Conservation (phyloP, 2,113 vertebrate genomes). For the Mugil cephalus region DNA sequence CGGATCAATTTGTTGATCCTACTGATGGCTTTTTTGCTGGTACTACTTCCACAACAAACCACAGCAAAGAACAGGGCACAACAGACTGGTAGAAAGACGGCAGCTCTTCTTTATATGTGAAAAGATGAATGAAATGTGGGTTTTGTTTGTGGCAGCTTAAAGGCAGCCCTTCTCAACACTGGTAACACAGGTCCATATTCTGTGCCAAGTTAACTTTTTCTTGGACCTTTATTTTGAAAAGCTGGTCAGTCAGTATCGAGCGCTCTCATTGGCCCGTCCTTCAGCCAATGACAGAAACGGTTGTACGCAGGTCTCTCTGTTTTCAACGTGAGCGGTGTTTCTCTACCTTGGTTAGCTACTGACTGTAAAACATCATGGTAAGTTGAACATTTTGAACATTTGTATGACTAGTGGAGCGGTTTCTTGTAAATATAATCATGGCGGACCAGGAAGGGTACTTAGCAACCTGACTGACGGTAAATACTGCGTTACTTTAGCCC, state of each 20-base stretch:
- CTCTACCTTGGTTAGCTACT: background rate
- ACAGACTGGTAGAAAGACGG: too few relatives aligned
- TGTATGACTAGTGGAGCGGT: too few relatives aligned
- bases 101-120: too few relatives aligned
- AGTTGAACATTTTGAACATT: constrained; percentile 9
- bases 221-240: constrained; percentile 62
- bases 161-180: background rate
- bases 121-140: too few relatives aligned
- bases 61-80: too few relatives aligned
- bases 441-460: too few relatives aligned
- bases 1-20: too few relatives aligned
- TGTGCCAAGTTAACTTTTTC: background rate
- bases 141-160: background rate
- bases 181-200: background rate
- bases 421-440: too few relatives aligned
- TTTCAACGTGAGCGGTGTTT: constrained; percentile 57
- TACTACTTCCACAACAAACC: too few relatives aligned
- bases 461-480: background rate
- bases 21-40: too few relatives aligned
- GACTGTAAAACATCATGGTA: constrained; percentile 67
- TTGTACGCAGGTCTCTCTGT: constrained; percentile 10
- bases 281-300: constrained; percentile 57
- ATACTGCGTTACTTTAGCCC: too few relatives aligned
- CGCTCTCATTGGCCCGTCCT: constrained; percentile 53
- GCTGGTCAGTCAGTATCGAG: constrained; percentile 1